phyloP scores from a whole-genome alignment of 2,113 vertebrate genomes.

The Pimephales promelas region DNA sequence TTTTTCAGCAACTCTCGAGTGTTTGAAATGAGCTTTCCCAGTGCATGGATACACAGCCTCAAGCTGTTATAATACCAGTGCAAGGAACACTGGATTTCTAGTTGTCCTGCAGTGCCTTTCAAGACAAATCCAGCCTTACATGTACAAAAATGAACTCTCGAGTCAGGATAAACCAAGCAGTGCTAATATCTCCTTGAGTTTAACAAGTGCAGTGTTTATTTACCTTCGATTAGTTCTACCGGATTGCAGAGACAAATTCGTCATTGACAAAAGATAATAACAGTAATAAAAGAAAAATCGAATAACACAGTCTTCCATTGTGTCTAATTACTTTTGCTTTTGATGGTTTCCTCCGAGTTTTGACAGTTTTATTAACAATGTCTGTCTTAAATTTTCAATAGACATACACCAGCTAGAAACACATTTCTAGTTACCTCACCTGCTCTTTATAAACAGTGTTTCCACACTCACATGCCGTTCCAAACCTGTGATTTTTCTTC shows the following conservation, averaged over 20 bases:
- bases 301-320: not conserved
- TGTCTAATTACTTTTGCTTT: not conserved
- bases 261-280: conserved; percentile 11
- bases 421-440: no score
- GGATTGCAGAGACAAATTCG: not conserved
- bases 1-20: conserved; percentile 19
- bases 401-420: no score
- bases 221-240: not conserved
- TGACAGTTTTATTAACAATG: conserved; percentile 11
- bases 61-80: conserved; percentile 37
- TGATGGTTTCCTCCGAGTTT: not conserved
- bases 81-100: conserved; percentile 11
- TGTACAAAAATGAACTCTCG: not conserved
- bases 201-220: not conserved
- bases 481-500: not conserved
- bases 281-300: not conserved
- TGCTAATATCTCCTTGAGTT: not conserved
- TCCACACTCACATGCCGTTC: not conserved
- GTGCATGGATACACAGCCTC: conserved; percentile 16
- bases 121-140: not conserved
- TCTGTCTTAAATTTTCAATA: not conserved
- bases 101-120: not conserved
- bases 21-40: conserved; percentile 25
- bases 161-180: not conserved
- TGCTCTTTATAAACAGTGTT: not conserved